A percentile compares a stretch with the other conserved stretches of the same genome.
Evolutionary conservation across 2,888 invertebrate species (phyloP).

Genomic region (Drosophila aldrichi): DNA sequence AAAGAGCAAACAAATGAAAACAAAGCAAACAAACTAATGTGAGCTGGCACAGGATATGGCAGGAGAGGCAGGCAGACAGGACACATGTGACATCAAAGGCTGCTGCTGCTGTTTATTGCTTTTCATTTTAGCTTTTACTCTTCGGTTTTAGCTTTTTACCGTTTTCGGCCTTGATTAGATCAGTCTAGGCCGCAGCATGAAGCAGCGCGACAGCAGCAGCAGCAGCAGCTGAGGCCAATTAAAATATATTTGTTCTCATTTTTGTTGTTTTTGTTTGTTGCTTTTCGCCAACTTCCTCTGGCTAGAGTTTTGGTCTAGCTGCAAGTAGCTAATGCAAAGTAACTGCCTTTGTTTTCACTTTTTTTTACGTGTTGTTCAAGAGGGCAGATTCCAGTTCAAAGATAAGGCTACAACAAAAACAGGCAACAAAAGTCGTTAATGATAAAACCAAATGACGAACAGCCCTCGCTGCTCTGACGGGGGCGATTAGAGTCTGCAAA

Average conservation of each 20-base stretch:
- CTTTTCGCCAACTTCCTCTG: constrained; percentile 52
- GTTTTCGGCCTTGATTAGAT: constrained; percentile 65
- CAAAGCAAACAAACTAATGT: constrained; percentile 17
- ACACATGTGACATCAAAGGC: constrained; percentile 62
- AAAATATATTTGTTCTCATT: constrained; percentile 53
- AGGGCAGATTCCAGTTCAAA: constrained; percentile 57
- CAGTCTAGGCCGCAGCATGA: constrained; percentile 26
- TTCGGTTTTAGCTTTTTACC: constrained; percentile 12
- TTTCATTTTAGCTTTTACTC: constrained; percentile 24
- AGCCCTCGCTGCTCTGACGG: constrained; percentile 54
- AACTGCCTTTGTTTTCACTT: constrained; percentile 60
- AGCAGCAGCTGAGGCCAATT: constrained; percentile 56
- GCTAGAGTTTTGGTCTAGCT: constrained; percentile 53
- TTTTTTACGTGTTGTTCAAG: constrained; percentile 17
- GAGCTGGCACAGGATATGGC: constrained; percentile 47
- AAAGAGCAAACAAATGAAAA: constrained; percentile 23
- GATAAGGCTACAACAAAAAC: constrained; percentile 57
- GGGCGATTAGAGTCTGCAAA: constrained; percentile 54
- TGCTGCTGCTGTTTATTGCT: constrained; percentile 10
- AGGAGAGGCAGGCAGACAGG: constrained; percentile 6
- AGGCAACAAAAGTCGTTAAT: constrained; percentile 79
- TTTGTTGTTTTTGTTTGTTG: no score
- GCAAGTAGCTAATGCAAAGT: constrained; percentile 42
- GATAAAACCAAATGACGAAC: constrained; percentile 79
- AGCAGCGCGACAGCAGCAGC: no score